Evolutionary conservation across 2,113 vertebrate genomes (phyloP).

Genomic region (Nothoprocta perdicaria): DNA sequence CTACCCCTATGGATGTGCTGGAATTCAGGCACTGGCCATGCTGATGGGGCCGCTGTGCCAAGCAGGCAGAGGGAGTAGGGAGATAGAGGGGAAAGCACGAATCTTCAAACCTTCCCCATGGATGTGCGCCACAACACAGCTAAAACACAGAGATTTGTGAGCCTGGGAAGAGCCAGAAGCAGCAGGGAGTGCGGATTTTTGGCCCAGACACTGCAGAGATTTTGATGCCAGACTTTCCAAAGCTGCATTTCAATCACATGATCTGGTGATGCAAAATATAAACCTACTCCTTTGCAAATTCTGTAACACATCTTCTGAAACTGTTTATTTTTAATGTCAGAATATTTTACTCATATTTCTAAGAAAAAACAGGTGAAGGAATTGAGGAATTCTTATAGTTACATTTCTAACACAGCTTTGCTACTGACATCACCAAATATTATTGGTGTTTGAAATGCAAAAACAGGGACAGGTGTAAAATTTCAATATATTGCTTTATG

Average conservation of each 20-base stretch:
- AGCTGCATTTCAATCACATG: neutral
- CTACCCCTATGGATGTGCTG: neutral
- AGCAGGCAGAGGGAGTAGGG: neutral
- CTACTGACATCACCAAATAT: neutral
- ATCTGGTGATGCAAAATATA: neutral
- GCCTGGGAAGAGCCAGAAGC: neutral
- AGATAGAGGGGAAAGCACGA: neutral
- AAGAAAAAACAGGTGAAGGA: neutral
- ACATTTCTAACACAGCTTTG: neutral
- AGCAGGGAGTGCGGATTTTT: neutral
- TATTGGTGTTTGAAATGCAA: neutral
- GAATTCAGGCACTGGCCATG: accelerated
- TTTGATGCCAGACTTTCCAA: neutral
- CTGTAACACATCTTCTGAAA: neutral
- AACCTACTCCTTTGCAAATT: neutral
- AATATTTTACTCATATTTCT: neutral
- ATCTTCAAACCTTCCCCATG: neutral
- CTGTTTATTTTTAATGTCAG: neutral
- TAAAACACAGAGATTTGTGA: neutral
- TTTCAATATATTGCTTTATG: neutral
- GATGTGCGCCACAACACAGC: accelerated
- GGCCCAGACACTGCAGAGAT: neutral
- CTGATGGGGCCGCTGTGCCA: neutral
- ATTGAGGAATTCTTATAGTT: neutral
- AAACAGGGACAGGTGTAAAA: neutral